These are phyloP conservation scores for Coreoperca whiteheadi DNA, from an alignment of 2,113 vertebrate species.

Conservation along the genomic window DNA sequence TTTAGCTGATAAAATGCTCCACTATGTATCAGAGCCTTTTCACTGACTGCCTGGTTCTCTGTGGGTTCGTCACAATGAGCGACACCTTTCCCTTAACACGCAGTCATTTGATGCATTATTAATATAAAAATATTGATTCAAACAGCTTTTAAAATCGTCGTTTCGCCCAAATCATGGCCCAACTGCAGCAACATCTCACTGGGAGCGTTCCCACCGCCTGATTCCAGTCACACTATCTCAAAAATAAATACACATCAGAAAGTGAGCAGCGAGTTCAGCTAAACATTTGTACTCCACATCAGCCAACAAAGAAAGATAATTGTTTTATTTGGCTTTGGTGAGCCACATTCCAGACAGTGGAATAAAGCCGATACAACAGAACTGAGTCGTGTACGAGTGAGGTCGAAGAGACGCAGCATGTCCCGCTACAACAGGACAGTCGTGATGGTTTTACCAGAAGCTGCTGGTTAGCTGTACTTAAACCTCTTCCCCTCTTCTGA, in stretches of 20 bases:
- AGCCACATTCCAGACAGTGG: slow-evolving; percentile 59
- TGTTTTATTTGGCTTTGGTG: slow-evolving; percentile 63
- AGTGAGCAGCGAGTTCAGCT: slow-evolving; percentile 25
- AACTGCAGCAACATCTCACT: background rate
- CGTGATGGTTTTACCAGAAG: slow-evolving; percentile 66
- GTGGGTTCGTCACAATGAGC: no score
- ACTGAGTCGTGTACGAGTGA: slow-evolving; percentile 12
- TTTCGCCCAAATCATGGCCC: background rate
- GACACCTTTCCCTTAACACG: background rate
- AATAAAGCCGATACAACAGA: slow-evolving; percentile 31
- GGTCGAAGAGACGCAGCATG: slow-evolving; percentile 27
- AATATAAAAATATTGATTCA: background rate
- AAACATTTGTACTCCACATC: slow-evolving; percentile 51
- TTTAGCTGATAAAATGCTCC: background rate
- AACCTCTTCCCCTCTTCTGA: background rate
- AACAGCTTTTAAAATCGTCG: background rate
- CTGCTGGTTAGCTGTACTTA: slow-evolving; percentile 8
- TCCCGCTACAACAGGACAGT: slow-evolving; percentile 27
- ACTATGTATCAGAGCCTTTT: no score
- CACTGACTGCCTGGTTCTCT: no score
- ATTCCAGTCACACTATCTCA: slow-evolving; percentile 33
- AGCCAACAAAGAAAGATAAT: slow-evolving; percentile 34
- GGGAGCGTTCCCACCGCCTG: slow-evolving; percentile 11
- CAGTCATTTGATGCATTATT: background rate
- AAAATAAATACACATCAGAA: slow-evolving; percentile 62